phyloP scores from a whole-genome alignment of 2,113 vertebrate genomes.

The Gymnorhina tibicen region DNA sequence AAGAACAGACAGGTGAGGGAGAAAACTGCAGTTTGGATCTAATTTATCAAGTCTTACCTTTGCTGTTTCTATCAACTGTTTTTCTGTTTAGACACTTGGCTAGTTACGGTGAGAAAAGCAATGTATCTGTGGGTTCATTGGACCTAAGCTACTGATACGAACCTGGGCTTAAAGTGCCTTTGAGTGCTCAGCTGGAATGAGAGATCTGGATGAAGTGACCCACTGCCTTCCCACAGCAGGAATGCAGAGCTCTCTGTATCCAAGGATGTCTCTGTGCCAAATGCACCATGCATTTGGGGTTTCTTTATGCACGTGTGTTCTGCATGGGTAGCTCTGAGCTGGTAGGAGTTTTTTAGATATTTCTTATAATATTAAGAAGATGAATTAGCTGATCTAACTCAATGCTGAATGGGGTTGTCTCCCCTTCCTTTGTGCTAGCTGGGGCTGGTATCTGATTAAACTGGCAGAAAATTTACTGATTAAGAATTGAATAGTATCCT shows the following conservation, averaged over 20 bases:
- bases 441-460: neutral
- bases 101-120: neutral
- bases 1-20: neutral
- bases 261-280: neutral
- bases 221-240: neutral
- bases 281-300: neutral
- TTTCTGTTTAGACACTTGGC: neutral
- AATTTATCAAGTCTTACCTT: neutral
- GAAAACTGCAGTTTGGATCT: neutral
- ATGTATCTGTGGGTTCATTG: neutral
- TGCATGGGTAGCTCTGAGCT: neutral
- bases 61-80: neutral
- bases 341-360: neutral
- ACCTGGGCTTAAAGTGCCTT: neutral
- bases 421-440: neutral
- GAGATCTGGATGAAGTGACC: neutral
- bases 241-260: neutral
- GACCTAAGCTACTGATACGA: neutral
- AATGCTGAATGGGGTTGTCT: neutral
- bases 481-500: neutral
- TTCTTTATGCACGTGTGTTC: neutral
- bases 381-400: neutral
- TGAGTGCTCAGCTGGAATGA: neutral
- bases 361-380: neutral
- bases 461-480: neutral